phyloP scores from a whole-genome alignment of 2,888 invertebrate genomes.

The Ennomos fuscantarius region DNA sequence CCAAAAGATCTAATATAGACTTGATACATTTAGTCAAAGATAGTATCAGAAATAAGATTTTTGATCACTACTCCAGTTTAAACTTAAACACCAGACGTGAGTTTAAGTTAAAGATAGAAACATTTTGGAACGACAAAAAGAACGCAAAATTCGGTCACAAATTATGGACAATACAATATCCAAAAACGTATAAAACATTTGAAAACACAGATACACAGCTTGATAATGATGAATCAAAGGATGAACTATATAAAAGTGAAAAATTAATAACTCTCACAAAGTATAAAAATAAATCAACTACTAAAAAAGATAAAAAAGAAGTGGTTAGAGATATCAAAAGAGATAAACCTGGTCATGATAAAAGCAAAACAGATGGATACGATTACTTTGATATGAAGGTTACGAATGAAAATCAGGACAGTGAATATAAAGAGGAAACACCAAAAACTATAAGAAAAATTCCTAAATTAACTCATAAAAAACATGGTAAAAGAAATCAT shows the following conservation, averaged over 20 bases:
- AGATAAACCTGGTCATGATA: neutral
- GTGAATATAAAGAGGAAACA: neutral
- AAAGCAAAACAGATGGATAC: slow-evolving; percentile 1
- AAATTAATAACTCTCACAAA: too few relatives aligned
- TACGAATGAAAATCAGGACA: neutral
- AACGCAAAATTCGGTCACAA: slow-evolving; percentile 8
- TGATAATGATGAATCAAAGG: too few relatives aligned
- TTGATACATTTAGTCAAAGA: slow-evolving; percentile 45
- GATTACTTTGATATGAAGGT: neutral
- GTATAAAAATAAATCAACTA: slow-evolving; percentile 1
- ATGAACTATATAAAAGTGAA: too few relatives aligned
- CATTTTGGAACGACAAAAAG: slow-evolving; percentile 36
- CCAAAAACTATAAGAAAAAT: neutral
- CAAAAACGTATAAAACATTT: too few relatives aligned
- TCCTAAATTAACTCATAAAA: too few relatives aligned
- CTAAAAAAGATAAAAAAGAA: neutral
- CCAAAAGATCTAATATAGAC: slow-evolving; percentile 38
- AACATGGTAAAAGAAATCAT: too few relatives aligned
- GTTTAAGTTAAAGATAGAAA: slow-evolving; percentile 42
- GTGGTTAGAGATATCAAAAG: slow-evolving; percentile 4
- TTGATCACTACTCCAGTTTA: slow-evolving; percentile 55
- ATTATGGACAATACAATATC: slow-evolving; percentile 17
- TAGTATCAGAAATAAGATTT: slow-evolving; percentile 49
- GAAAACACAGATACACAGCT: too few relatives aligned
- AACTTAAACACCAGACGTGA: slow-evolving; percentile 42